phyloP scores from a whole-genome alignment of 2,113 vertebrate genomes.

The Malurus elegans region DNA sequence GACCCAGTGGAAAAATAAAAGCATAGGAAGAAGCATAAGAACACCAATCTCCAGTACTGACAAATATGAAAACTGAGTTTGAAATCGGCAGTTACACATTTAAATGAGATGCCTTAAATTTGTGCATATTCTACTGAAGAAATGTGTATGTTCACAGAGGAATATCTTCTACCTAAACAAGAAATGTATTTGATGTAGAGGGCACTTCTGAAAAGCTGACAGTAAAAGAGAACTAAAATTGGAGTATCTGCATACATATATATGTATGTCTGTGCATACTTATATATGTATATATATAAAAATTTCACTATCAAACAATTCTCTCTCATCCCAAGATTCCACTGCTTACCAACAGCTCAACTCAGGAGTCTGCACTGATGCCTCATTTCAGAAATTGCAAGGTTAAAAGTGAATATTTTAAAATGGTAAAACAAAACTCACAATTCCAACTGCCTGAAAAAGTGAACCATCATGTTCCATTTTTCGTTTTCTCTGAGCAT shows the following conservation, averaged over 20 bases:
- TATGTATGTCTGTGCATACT: neutral
- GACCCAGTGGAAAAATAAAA: neutral
- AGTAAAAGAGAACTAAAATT: neutral
- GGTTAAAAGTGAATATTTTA: slow-evolving; percentile 55
- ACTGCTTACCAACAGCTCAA: neutral
- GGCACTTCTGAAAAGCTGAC: neutral
- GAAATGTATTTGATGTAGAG: neutral
- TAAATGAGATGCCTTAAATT: neutral
- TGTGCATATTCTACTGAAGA: neutral
- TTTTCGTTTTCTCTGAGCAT: slow-evolving; percentile 92
- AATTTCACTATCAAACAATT: neutral
- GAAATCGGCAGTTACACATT: neutral
- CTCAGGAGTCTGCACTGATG: neutral
- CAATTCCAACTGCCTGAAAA: slow-evolving; percentile 88
- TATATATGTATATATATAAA: neutral
- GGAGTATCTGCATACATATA: neutral
- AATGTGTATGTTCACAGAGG: neutral
- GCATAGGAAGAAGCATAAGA: neutral
- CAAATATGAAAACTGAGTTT: neutral
- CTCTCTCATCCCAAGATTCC: neutral
- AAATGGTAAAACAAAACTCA: slow-evolving; percentile 74
- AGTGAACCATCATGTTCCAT: slow-evolving; percentile 82
- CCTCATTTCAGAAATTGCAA: slow-evolving; percentile 45
- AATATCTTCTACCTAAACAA: neutral
- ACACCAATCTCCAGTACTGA: neutral